Conservation (phyloP, 1,140 invertebrate genomes). For the Microplitis demolitor region DNA sequence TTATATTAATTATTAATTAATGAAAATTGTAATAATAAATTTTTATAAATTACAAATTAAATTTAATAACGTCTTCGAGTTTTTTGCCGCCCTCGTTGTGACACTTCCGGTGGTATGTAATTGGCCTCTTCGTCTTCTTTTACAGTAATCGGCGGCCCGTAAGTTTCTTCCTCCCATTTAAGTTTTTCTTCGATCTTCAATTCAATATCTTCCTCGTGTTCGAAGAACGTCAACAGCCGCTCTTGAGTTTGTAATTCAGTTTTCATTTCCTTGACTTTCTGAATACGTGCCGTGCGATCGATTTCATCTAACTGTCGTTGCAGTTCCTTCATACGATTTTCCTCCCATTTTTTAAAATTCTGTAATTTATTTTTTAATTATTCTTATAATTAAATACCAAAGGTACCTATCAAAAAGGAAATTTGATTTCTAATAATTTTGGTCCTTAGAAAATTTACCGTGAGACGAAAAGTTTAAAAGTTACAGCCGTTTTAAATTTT, state of each 20-base stretch:
- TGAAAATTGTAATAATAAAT: background rate
- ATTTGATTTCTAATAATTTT: too few relatives aligned
- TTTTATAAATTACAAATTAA: background rate
- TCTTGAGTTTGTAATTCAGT: conserved; percentile 66
- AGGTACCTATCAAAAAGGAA: too few relatives aligned
- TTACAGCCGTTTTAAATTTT: too few relatives aligned
- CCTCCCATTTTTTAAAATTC: conserved; percentile 67
- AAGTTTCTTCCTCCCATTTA: conserved; percentile 47
- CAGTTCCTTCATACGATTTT: conserved; percentile 63
- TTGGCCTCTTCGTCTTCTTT: conserved; percentile 57
- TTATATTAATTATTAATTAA: background rate
- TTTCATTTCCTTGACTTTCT: conserved; percentile 67
- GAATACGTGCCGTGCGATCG: conserved; percentile 61
- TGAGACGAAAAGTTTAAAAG: too few relatives aligned
- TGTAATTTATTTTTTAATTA: conserved; percentile 46
- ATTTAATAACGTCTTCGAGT: too few relatives aligned
- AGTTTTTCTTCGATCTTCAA: conserved; percentile 68
- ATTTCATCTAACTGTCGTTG: conserved; percentile 65
- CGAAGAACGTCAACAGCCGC: conserved; percentile 77
- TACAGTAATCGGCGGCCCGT: conserved; percentile 26
- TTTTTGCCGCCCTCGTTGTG: background rate
- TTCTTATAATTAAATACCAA: too few relatives aligned
- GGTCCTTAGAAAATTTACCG: too few relatives aligned
- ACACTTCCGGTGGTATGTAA: conserved; percentile 71
- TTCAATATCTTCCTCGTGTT: conserved; percentile 76